phyloP scores from a whole-genome alignment of 2,113 vertebrate genomes.

The Oreotrochilus melanogaster region DNA sequence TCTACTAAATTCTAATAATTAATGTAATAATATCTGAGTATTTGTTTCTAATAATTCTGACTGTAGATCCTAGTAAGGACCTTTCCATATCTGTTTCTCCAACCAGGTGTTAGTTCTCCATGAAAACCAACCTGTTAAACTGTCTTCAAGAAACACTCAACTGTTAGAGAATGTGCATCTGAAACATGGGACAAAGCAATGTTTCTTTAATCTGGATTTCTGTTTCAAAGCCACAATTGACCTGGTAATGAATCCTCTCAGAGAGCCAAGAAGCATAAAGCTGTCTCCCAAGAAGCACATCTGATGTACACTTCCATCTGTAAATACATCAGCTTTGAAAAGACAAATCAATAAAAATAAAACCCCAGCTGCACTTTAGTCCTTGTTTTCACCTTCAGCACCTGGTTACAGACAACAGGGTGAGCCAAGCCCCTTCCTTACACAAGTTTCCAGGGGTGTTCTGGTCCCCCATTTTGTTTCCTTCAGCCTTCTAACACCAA shows the following conservation, averaged over 20 bases:
- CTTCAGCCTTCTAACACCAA: not conserved
- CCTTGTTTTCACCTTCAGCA: not conserved
- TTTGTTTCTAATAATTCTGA: not conserved
- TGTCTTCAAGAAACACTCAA: not conserved
- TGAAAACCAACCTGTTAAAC: not conserved
- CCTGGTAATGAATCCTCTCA: not conserved
- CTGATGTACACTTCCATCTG: not conserved
- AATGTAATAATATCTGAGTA: no score
- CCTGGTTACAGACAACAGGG: not conserved
- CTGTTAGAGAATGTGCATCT: not conserved
- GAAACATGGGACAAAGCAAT: not conserved
- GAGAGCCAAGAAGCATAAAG: not conserved
- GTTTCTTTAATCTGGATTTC: not conserved
- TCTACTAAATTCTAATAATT: not conserved
- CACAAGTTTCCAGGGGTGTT: accelerated
- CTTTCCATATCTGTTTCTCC: not conserved
- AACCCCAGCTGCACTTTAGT: not conserved
- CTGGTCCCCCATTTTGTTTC: not conserved
- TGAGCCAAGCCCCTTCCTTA: accelerated
- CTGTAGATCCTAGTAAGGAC: not conserved
- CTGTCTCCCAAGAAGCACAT: not conserved
- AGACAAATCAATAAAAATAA: not conserved
- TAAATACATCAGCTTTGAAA: not conserved
- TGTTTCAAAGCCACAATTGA: accelerated
- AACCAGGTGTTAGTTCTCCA: accelerated